Evolutionary conservation across 2,888 invertebrate genomes (phyloP).

Genomic region (Calliphora vomitoria): DNA sequence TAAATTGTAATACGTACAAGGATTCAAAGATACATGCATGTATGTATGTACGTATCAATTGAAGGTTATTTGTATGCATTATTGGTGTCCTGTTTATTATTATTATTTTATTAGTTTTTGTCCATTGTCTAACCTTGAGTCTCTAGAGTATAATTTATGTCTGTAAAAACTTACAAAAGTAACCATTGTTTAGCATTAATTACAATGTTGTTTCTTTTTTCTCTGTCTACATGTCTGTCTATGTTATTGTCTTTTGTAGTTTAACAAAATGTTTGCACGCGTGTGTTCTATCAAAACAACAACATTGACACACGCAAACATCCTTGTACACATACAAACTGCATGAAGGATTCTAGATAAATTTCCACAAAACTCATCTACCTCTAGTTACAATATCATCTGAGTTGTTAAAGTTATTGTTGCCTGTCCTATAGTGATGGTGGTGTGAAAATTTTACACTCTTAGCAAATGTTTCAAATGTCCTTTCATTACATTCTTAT

Average conservation of each 20-base stretch:
- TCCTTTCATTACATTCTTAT: constrained; percentile 51
- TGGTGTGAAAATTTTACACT: constrained; percentile 53
- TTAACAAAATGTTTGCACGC: constrained; percentile 48
- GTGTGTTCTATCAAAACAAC: constrained; percentile 36
- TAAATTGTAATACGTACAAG: constrained; percentile 9
- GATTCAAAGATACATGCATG: no score
- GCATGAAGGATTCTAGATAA: constrained; percentile 7
- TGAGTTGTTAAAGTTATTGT: not conserved
- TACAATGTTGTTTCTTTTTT: constrained; percentile 24
- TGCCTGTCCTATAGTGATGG: not conserved
- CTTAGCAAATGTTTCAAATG: constrained; percentile 19
- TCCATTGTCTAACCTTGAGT: constrained; percentile 50
- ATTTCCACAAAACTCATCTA: constrained; percentile 23
- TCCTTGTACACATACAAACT: not conserved
- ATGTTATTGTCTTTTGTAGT: not conserved
- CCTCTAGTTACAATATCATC: not conserved
- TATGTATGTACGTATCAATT: not conserved
- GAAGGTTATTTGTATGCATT: constrained; percentile 38
- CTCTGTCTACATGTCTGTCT: not conserved
- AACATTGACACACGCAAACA: constrained; percentile 40
- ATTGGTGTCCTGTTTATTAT: constrained; percentile 44
- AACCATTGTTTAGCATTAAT: constrained; percentile 66
- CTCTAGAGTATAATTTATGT: constrained; percentile 65
- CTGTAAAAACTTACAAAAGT: constrained; percentile 47
- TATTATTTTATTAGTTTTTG: not conserved